Evolutionary conservation across 2,888 invertebrate species (phyloP), one percentile per base, ranked within the genome.

Genomic region (Hypercompe scribonia): DNA sequence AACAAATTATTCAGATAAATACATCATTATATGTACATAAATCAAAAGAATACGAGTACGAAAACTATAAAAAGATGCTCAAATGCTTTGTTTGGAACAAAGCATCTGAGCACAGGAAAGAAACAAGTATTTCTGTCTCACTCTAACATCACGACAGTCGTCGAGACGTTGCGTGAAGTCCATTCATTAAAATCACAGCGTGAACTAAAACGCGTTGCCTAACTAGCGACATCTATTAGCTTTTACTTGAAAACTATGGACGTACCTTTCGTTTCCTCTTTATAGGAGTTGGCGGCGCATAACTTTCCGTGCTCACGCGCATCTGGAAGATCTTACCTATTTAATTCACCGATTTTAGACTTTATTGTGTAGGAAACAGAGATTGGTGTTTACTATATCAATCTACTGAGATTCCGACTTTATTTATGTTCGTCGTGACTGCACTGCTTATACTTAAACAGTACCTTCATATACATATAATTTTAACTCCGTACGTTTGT

Each of bases 371-470:
- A 39, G 0, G 33, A 0, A 65, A 78, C 88, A 91, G 72, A 76
- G 86, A 85, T 76, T 58, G 81, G 69, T 85, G 83, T 90, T 36
- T 70, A 78, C 76, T 84, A 81, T 36, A 65, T 71, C 68, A 77
- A 84, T 85, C 69, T 76, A 84, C 76, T 78, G 82, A 91, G 90
- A 93, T 91, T 90, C 88, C 78, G 87, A 81, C 87, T 90, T 92
- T 92, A 94, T 95, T 95, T 94, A 95, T 93, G 92, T 92, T 89
- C 87, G 85, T 95, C 95, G 95, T 95, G 95, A 95, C 94, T 92
- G 86, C 90, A 90, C 86, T 88, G 84, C 84, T 82, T 82, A 81
- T 78, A 78, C 78, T 74, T 80, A 68, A 77, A 81, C 86, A 80
- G 83, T 82, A 86, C 82, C 71, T 78, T 69, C 64, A 64, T 71